Evolutionary conservation across 2,113 vertebrate species (phyloP).

Genomic region (Pterocles gutturalis): DNA sequence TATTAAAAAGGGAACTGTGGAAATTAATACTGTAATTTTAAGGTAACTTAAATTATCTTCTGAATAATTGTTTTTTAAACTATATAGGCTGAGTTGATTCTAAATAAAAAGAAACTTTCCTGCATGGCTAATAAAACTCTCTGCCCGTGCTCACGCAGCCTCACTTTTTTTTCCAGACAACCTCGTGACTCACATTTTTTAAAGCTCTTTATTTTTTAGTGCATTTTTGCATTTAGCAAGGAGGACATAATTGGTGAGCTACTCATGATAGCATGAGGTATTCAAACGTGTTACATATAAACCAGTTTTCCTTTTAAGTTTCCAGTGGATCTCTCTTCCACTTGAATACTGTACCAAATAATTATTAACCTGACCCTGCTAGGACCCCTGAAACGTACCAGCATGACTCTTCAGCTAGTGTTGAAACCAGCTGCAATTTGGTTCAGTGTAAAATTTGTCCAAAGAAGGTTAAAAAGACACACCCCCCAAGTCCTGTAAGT

Average conservation of each 20-base stretch:
- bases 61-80: not conserved
- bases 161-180: not conserved
- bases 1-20: not conserved
- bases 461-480: constrained; percentile 19
- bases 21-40: not conserved
- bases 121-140: not conserved
- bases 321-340: not conserved
- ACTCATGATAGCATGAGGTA: constrained; percentile 26
- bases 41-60: not conserved
- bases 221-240: not conserved
- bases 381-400: constrained; percentile 37
- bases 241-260: constrained; percentile 34
- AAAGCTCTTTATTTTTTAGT: not conserved
- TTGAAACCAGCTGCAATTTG: constrained; percentile 9
- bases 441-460: constrained; percentile 2
- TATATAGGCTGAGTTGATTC: not conserved
- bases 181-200: not conserved
- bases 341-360: not conserved
- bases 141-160: not conserved
- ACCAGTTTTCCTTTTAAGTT: constrained; percentile 11
- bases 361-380: not conserved
- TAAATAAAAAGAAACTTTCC: constrained; percentile 7
- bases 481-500: not conserved
- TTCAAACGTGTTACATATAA: constrained; percentile 8
- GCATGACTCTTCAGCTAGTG: constrained; percentile 15